Conservation (phyloP, 1,140 invertebrate species). For the Drosophila ercepeae region DNA sequence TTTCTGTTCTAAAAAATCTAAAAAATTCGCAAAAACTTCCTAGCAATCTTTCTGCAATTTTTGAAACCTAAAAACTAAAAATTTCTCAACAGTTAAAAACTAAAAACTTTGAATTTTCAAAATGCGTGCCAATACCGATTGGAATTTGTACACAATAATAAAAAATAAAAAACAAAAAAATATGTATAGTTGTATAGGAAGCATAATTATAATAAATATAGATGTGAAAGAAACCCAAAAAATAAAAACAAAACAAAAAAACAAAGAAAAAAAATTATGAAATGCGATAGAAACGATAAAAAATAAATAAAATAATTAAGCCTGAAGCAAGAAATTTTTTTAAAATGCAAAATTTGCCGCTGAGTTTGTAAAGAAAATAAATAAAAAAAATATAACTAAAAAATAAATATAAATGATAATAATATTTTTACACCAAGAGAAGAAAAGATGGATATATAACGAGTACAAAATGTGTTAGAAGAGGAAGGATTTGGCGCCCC, state of each 20-base stretch:
- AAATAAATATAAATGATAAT: constrained; percentile 41
- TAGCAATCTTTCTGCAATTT: too few species aligned
- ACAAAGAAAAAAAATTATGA: constrained; percentile 1
- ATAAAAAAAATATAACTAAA: constrained; percentile 7
- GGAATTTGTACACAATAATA: constrained; percentile 32
- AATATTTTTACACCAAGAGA: constrained; percentile 78
- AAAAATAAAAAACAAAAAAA: constrained; percentile 33
- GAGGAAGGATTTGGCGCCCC: constrained; percentile 44
- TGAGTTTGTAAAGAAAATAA: constrained; percentile 66
- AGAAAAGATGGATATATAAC: constrained; percentile 37
- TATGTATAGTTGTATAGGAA: constrained; percentile 77
- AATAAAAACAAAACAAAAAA: constrained; percentile 11
- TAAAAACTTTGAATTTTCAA: constrained; percentile 17
- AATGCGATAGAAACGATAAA: constrained; percentile 7
- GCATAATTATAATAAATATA: constrained; percentile 39
- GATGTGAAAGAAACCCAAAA: constrained; percentile 16
- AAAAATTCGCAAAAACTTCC: background rate
- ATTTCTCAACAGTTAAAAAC: background rate
- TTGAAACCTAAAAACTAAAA: background rate
- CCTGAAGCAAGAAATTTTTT: constrained; percentile 41
- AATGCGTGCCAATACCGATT: constrained; percentile 69
- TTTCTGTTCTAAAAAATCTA: too few species aligned
- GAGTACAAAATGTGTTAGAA: constrained; percentile 71
- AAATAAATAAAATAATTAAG: constrained; percentile 17
- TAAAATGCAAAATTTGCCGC: constrained; percentile 50